phyloP scores from a whole-genome alignment of 92 coral and sea anemone genomes.

The Paragorgia papillata region DNA sequence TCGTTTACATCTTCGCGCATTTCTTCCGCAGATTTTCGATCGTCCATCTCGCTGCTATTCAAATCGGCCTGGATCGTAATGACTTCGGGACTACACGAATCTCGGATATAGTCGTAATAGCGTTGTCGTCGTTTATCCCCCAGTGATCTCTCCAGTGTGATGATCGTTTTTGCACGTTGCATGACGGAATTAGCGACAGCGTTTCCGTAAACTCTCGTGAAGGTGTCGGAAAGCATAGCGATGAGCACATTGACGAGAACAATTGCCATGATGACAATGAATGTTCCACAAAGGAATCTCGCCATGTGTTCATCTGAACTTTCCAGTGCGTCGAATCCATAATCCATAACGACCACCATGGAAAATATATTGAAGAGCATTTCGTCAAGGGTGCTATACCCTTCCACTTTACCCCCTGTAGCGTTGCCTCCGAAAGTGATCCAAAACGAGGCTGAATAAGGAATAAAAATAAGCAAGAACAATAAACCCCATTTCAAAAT shows the following conservation, averaged over 20 bases:
- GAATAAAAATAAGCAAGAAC: conserved; percentile 80
- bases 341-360: conserved; percentile 95
- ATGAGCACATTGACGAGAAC: conserved; percentile 88
- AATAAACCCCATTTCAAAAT: conserved; percentile 81
- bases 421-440: conserved; percentile 76
- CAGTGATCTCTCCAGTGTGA: conserved; percentile 71
- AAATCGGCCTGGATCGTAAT: conserved; percentile 62
- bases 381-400: conserved; percentile 72
- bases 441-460: conserved; percentile 99
- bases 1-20: conserved; percentile 46
- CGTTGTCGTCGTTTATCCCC: conserved; percentile 59
- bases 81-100: conserved; percentile 85
- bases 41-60: conserved; percentile 77
- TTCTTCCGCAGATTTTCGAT: conserved; percentile 46
- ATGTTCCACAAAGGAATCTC: conserved; percentile 93
- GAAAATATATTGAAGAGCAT: conserved; percentile 90
- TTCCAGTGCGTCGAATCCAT: conserved; percentile 79
- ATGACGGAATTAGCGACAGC: conserved; percentile 95
- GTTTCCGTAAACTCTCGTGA: conserved; percentile 94
- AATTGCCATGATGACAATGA: conserved; percentile 85
- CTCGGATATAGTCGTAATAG: conserved; percentile 78
- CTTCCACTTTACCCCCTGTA: conserved; percentile 64
- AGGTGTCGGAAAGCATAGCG: conserved; percentile 95
- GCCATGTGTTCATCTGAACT: conserved; percentile 82
- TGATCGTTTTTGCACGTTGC: conserved; percentile 91